A percentile compares a stretch with the other conserved stretches of the same genome.
These are phyloP conservation scores for Tillus elongatus DNA, from an alignment of 2,888 invertebrate genomes.

Conservation along the genomic window DNA sequence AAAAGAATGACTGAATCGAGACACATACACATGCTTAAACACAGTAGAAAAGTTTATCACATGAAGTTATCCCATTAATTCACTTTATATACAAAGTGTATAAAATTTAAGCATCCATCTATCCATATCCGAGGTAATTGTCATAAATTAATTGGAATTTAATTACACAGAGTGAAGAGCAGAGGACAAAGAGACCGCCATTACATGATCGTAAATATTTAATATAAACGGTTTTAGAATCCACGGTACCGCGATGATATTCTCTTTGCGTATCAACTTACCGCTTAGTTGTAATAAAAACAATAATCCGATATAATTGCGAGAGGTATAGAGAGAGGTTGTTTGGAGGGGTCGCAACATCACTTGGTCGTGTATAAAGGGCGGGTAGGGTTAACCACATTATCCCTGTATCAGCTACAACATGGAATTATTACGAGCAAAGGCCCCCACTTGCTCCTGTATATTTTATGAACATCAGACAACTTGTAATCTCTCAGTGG, in stretches of 20 bases:
- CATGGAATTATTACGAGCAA: slow-evolving; percentile 31
- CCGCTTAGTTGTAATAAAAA: slow-evolving; percentile 34
- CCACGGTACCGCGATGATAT: slow-evolving; percentile 27
- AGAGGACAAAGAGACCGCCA: slow-evolving; percentile 8
- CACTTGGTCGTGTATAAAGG: too few species aligned
- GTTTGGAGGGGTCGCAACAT: too few species aligned
- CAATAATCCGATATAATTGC: slow-evolving; percentile 30
- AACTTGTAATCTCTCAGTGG: slow-evolving; percentile 45
- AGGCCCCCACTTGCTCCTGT: slow-evolving; percentile 30
- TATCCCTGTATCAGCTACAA: slow-evolving; percentile 33
- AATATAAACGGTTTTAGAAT: slow-evolving; percentile 28
- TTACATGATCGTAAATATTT: slow-evolving; percentile 30
- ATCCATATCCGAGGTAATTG: too few species aligned
- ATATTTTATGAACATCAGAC: slow-evolving; percentile 45
- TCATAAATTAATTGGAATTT: neutral
- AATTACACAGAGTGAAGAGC: neutral
- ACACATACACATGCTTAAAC: too few species aligned
- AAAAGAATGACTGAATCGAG: too few species aligned
- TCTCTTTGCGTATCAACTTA: slow-evolving; percentile 34
- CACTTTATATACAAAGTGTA: too few species aligned
- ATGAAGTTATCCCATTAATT: too few species aligned
- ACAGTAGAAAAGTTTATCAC: too few species aligned
- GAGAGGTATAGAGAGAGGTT: too few species aligned
- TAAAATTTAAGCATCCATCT: too few species aligned
- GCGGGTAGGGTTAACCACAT: slow-evolving; percentile 40